Conservation (phyloP, 2,888 invertebrate species). For the Meloe dianella region DNA sequence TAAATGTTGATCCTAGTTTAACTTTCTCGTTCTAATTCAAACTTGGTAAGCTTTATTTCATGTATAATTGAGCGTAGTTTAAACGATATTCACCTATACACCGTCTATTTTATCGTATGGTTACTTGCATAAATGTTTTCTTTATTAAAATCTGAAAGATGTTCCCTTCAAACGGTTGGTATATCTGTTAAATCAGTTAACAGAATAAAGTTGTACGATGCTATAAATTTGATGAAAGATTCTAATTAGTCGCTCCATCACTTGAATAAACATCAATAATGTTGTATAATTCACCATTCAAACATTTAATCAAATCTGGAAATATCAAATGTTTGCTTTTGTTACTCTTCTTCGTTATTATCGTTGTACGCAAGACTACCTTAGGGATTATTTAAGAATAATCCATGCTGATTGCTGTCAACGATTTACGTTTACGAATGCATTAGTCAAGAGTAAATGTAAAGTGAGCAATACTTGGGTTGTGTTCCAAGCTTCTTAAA, state of each 20-base stretch:
- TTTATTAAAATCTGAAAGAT: too few species aligned
- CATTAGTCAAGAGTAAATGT: background rate
- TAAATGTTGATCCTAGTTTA: background rate
- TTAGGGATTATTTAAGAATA: constrained; percentile 4
- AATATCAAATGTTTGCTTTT: background rate
- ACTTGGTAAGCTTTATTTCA: background rate
- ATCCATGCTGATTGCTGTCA: background rate
- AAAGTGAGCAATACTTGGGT: background rate
- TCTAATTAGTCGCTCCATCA: too few species aligned
- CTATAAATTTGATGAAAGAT: too few species aligned
- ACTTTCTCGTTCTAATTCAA: background rate
- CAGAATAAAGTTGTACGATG: too few species aligned
- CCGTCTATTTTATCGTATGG: too few species aligned
- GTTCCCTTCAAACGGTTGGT: too few species aligned
- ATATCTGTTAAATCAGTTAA: too few species aligned
- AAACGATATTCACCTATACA: too few species aligned
- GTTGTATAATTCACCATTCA: background rate
- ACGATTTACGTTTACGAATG: background rate
- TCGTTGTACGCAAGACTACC: background rate
- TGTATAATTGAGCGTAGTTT: too few species aligned
- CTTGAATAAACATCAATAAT: background rate
- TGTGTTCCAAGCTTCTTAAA: background rate
- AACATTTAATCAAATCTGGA: background rate
- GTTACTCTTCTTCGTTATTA: background rate
- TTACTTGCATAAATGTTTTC: too few species aligned